phyloP scores from a whole-genome alignment of 2,797 vertebrate genomes.

The Botia almorhae region DNA sequence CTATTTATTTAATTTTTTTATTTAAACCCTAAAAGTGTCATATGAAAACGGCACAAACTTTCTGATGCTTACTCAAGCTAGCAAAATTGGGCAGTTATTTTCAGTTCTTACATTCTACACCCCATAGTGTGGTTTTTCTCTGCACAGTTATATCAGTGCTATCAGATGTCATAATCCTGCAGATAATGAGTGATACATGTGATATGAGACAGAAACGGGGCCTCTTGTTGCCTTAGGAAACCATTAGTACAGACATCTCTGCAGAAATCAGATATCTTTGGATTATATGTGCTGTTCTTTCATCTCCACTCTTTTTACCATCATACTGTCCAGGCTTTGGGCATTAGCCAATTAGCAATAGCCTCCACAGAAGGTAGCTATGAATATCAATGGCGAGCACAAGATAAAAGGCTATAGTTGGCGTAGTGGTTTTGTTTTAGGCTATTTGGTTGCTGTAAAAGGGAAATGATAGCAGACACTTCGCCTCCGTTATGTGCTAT shows the following conservation, averaged over 20 bases:
- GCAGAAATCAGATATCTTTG: slow-evolving; percentile 52
- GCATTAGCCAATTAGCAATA: slow-evolving; percentile 41
- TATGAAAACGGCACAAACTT: not conserved
- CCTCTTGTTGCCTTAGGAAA: slow-evolving; percentile 52
- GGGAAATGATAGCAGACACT: slow-evolving; percentile 39
- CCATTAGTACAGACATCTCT: slow-evolving; percentile 50
- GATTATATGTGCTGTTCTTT: slow-evolving; percentile 41
- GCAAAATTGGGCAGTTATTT: not conserved
- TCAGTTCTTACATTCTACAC: not conserved
- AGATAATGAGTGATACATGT: slow-evolving; percentile 52
- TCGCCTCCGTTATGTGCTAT: slow-evolving; percentile 42
- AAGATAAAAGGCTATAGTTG: slow-evolving; percentile 17
- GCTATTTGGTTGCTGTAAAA: slow-evolving; percentile 16
- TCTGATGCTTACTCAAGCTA: not conserved
- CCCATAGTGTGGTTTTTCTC: not conserved
- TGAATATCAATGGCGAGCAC: slow-evolving; percentile 32
- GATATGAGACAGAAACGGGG: slow-evolving; percentile 44
- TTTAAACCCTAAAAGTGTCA: not conserved
- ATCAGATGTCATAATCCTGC: slow-evolving; percentile 53
- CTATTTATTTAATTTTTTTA: too few species aligned
- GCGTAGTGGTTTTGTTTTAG: slow-evolving; percentile 28
- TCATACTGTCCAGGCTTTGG: slow-evolving; percentile 36
- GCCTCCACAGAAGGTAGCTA: slow-evolving; percentile 20
- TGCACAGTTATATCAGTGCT: slow-evolving; percentile 35
- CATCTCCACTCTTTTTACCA: slow-evolving; percentile 40